These are phyloP conservation scores for Tinea pellionella DNA, from an alignment of 2,888 invertebrate genomes.

Conservation along the genomic window DNA sequence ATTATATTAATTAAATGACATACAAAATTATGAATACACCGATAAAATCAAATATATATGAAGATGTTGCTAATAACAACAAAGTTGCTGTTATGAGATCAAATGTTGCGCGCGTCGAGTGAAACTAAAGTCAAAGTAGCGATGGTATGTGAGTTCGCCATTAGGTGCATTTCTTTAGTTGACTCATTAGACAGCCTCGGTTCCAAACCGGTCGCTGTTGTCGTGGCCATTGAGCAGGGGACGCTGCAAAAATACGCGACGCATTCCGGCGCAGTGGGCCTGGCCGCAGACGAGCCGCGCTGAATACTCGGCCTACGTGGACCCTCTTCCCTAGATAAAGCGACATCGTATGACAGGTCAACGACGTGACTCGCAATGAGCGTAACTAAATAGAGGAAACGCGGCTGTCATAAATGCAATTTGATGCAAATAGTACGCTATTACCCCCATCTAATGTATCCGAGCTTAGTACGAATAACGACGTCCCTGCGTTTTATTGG, in stretches of 20 bases:
- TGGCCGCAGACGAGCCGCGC: slow-evolving; percentile 18
- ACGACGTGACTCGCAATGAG: not conserved
- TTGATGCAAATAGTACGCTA: slow-evolving; percentile 1
- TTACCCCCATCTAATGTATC: slow-evolving; percentile 1
- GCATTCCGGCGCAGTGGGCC: slow-evolving; percentile 15
- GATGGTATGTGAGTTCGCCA: slow-evolving; percentile 14
- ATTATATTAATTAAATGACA: not conserved
- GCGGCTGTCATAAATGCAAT: slow-evolving; percentile 9
- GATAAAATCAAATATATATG: not conserved
- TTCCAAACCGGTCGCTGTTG: slow-evolving; percentile 15
- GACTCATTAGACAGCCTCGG: slow-evolving; percentile 16
- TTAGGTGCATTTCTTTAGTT: slow-evolving; percentile 16
- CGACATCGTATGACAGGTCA: slow-evolving; percentile 9
- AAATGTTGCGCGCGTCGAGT: not conserved
- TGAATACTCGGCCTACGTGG: slow-evolving; percentile 26
- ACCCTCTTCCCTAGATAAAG: slow-evolving; percentile 32
- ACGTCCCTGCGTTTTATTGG: slow-evolving; percentile 24
- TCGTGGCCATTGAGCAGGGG: slow-evolving; percentile 15
- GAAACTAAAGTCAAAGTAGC: not conserved
- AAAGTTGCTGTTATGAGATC: not conserved
- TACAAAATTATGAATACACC: not conserved
- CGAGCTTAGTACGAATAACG: slow-evolving; percentile 14
- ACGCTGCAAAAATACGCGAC: slow-evolving; percentile 15
- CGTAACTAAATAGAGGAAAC: not conserved
- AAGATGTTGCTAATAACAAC: not conserved